Base-by-base conservation (phyloP, 2,888 invertebrate species). In the Piscicola geometra region DNA sequence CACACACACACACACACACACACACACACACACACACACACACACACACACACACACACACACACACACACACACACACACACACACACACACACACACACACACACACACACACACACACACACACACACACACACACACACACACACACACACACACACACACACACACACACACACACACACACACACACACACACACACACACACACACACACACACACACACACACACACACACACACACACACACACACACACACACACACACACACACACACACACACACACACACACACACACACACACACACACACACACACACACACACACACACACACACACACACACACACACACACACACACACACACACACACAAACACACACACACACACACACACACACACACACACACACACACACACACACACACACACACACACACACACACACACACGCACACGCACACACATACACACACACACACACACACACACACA, bases 321-420 rank as follows among this genome's bases (percentile, higher is more conserved):
- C 30, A 64, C 64, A 64, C 64, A 64, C 64, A 30, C 64, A 64
- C 64, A 64, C 64, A 64, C 64, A 64, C n/a, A n/a, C 64, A 64
- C 30, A 64, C 64, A 64, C 30, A 64, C 64, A 64, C n/a, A 64
- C n/a, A 64, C 64, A 64, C 30, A 64, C 64, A 64, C 30, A 64
- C 30, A 64, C 64, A 64, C 64, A 64, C 64, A 64, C n/a, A 30
- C 64, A 64, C 64, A 64, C 64, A 64, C 30, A 64, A 3, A 64
- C 25, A 64, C 64, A 64, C 64, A 64, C 64, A 28, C 64, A 64
- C n/a, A 64, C 64, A 64, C 64, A 64, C 64, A n/a, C 30, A 64
- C 30, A 64, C 64, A 64, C 64, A 64, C 30, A 64, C 25, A 64
- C 64, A 64, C 30, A 30, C n/a, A 64, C 30, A 64, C 64, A n/a